phyloP scores from a whole-genome alignment of 2,888 invertebrate species.

The Rotaria macrura region DNA sequence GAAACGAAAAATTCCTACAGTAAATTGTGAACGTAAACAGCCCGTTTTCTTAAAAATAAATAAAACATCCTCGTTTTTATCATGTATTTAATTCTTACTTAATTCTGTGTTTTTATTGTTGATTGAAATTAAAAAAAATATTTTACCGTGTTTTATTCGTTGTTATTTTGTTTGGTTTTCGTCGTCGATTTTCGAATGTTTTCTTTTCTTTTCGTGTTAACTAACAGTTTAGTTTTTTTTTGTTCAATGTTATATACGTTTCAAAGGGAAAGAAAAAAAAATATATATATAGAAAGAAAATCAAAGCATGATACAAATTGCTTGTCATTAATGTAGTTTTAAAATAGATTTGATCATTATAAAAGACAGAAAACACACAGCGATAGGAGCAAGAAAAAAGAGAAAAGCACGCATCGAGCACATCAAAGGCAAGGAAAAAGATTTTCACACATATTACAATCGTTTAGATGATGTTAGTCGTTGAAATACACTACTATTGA shows the following conservation, averaged over 20 bases:
- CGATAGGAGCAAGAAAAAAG: neutral
- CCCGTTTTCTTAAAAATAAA: neutral
- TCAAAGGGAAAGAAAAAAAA: neutral
- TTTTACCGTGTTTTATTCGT: too few relatives aligned
- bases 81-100: neutral
- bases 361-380: neutral
- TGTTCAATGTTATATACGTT: neutral
- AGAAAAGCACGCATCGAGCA: neutral
- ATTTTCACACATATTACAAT: neutral
- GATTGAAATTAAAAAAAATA: neutral
- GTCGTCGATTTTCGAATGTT: neutral
- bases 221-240: neutral
- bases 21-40: neutral
- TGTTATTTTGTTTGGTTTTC: neutral
- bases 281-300: neutral
- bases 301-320: neutral
- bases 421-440: neutral
- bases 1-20: neutral
- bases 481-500: neutral
- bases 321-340: neutral
- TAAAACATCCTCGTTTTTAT: neutral
- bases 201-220: neutral
- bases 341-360: neutral
- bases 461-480: neutral
- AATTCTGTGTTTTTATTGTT: neutral